A percentile compares a stretch with the other conserved stretches of the same genome.
phyloP scores from a whole-genome alignment of 2,113 vertebrate species.

The Pelodiscus sinensis region DNA sequence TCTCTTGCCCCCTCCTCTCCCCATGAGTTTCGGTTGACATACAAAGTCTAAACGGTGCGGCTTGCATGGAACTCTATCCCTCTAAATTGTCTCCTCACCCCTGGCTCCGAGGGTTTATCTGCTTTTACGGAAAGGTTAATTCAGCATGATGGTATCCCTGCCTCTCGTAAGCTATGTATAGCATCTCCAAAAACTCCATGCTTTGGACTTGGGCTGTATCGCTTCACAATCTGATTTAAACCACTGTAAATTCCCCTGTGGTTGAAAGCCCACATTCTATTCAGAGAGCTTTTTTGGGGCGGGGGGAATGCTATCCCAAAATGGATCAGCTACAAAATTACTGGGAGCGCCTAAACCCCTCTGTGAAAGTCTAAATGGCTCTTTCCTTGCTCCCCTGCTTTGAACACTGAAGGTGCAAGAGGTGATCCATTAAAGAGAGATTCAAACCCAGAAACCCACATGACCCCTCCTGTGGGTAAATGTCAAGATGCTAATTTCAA shows the following conservation, averaged over 20 bases:
- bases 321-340: not conserved
- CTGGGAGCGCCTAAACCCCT: not conserved
- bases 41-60: not conserved
- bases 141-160: not conserved
- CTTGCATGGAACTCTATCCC: accelerated
- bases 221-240: not conserved
- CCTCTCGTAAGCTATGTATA: not conserved
- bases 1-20: constrained; percentile 40
- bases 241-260: not conserved
- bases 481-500: accelerated
- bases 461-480: accelerated
- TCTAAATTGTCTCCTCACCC: not conserved
- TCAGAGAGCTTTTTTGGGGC: not conserved
- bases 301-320: not conserved
- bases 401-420: accelerated
- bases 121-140: not conserved
- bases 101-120: not conserved
- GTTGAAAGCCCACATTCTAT: not conserved
- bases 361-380: not conserved
- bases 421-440: accelerated
- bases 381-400: accelerated
- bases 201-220: not conserved
- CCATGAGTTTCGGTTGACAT: accelerated
- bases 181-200: not conserved
- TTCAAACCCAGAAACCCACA: accelerated